Evolutionary conservation across 2,888 invertebrate species (phyloP), one percentile per base, ranked within the genome.

Genomic region (Platycheirus albimanus): DNA sequence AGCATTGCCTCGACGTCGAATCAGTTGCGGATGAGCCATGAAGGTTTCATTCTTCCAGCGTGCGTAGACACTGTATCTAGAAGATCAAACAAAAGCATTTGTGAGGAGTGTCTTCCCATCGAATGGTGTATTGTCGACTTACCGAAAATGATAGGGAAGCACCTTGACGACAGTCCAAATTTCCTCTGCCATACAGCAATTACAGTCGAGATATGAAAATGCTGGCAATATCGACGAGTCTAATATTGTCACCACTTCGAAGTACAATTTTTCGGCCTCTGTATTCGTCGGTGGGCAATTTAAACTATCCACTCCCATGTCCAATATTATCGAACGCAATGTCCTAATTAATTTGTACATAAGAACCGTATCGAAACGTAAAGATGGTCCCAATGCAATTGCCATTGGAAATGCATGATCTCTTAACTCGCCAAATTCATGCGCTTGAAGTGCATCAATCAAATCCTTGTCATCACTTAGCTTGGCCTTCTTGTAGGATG

Each of bases 121-220:
- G n/a, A n/a, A n/a, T n/a, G n/a, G n/a, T n/a, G n/a, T 11, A n/a
- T 28, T 20, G 3, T 3, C 3, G 45, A 36, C 95, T 93, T 85
- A 88, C 81, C 91, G 88, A 91, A 94, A 94, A 86, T 97, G 96
- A 90, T 98, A 97, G 0, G 97, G 96, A 91, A 95, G 97, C 56
- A 95, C 91, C 89, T 96, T 96, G 15, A 98, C 91, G 56, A 99
- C 93, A 52, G 94, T 95, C 96, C 99, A 99, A 80, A 99, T 93
- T 91, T 99, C 98, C 90, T 99, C 99, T 3, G 98, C 96, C 90
- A 99, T 94, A 86, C 98, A 97, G 89, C 98, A 98, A 91, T 99
- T 99, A 87, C 96, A 96, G 85, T 98, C 97, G 92, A 98, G 93
- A 86, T 98, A 94, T 0, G 98, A 96, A 19, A 99, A 92, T 0